These are phyloP conservation scores for Artemia franciscana DNA, from an alignment of 1,140 invertebrate genomes.

Conservation along the genomic window DNA sequence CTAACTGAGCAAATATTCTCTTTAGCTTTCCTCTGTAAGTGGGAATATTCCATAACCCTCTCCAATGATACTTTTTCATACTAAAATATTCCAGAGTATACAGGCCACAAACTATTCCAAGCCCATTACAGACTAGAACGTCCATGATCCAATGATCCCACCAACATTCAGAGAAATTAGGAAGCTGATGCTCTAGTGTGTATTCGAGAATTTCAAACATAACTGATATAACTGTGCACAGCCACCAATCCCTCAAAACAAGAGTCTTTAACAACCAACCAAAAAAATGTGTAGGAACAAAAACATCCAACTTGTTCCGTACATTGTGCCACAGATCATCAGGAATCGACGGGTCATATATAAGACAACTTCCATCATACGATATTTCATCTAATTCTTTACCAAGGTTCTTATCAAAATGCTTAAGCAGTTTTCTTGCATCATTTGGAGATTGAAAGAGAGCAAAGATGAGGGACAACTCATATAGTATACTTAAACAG, in stretches of 20 bases:
- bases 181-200: slow-evolving; percentile 33
- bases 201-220: slow-evolving; percentile 36
- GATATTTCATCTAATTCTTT: slow-evolving; percentile 28
- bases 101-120: slow-evolving; percentile 32
- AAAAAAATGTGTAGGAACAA: slow-evolving; percentile 33
- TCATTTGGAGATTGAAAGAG: slow-evolving; percentile 23
- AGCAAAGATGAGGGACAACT: slow-evolving; percentile 29
- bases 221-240: slow-evolving; percentile 31
- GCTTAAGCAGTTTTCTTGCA: slow-evolving; percentile 25
- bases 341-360: slow-evolving; percentile 26
- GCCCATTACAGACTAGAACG: slow-evolving; percentile 31
- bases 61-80: slow-evolving; percentile 34
- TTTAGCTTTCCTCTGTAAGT: slow-evolving; percentile 30
- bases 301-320: slow-evolving; percentile 32
- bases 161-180: slow-evolving; percentile 38
- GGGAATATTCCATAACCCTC: slow-evolving; percentile 32
- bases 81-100: slow-evolving; percentile 29
- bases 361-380: slow-evolving; percentile 31
- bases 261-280: slow-evolving; percentile 37
- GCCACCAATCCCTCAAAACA: slow-evolving; percentile 33
- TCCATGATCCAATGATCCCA: slow-evolving; percentile 41
- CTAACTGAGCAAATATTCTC: slow-evolving; percentile 30
- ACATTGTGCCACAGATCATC: slow-evolving; percentile 31
- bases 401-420: slow-evolving; percentile 28
- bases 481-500: slow-evolving; percentile 30